phyloP scores from a whole-genome alignment of 2,888 invertebrate species.

The Coecobrya sp. region DNA sequence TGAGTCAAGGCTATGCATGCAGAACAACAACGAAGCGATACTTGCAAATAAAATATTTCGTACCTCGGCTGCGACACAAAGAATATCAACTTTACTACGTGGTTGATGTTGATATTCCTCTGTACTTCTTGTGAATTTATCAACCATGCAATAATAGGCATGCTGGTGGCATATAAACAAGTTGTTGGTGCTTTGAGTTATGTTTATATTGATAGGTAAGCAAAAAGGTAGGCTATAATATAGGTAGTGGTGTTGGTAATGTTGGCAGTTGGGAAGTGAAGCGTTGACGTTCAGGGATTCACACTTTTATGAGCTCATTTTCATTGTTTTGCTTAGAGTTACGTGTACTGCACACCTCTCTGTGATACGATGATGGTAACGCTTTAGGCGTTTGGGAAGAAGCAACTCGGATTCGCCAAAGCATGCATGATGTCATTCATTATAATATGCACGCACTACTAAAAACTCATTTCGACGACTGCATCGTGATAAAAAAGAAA shows the following conservation, averaged over 20 bases:
- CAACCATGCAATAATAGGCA: background rate
- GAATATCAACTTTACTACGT: background rate
- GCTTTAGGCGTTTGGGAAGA: background rate
- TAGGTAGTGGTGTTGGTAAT: background rate
- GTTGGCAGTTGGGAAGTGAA: background rate
- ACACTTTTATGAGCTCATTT: background rate
- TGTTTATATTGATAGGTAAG: no score
- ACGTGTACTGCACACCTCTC: background rate
- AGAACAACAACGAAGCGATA: conserved; percentile 45
- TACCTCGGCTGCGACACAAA: background rate
- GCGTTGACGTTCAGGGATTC: conserved; percentile 1
- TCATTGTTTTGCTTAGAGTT: background rate
- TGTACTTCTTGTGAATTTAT: background rate
- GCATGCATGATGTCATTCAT: conserved; percentile 23
- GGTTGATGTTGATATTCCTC: background rate
- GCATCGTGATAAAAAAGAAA: background rate
- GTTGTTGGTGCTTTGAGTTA: no score
- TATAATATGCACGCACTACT: background rate
- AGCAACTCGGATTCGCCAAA: background rate
- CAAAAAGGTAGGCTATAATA: no score
- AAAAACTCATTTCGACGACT: background rate
- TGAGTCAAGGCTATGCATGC: conserved; percentile 79
- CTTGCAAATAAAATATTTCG: background rate
- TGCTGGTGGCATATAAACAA: no score
- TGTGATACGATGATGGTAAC: background rate